Evolutionary conservation across 1,140 invertebrate species (phyloP).

Genomic region (Drosophila orosa): DNA sequence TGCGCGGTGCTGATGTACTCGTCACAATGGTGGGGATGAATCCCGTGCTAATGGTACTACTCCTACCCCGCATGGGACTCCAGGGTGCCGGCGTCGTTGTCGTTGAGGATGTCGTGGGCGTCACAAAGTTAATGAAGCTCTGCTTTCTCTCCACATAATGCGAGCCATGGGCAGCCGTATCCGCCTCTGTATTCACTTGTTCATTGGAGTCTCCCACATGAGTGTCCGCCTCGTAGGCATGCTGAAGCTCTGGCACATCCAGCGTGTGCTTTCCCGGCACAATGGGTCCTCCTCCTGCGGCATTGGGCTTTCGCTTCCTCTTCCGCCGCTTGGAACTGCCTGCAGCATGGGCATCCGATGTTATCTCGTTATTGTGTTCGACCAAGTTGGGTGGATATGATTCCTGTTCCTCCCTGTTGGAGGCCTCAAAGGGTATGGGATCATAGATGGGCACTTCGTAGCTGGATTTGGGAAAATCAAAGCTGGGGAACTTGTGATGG

Average conservation of each 20-base stretch:
- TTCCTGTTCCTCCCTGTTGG: conserved; percentile 70
- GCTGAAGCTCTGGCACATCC: conserved; percentile 72
- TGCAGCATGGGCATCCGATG: conserved; percentile 53
- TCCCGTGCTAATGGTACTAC: conserved; percentile 22
- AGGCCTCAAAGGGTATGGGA: conserved; percentile 76
- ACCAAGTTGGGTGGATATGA: conserved; percentile 64
- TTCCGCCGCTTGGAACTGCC: conserved; percentile 55
- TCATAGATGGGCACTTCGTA: conserved; percentile 83
- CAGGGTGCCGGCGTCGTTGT: conserved; percentile 54
- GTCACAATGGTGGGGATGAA: conserved; percentile 65
- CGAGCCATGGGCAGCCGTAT: conserved; percentile 59
- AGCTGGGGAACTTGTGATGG: conserved; percentile 71
- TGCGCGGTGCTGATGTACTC: conserved; percentile 32
- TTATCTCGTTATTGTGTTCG: conserved; percentile 36
- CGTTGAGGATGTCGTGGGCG: conserved; percentile 26
- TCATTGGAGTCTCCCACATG: conserved; percentile 39
- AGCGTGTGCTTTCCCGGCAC: conserved; percentile 70
- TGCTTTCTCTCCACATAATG: conserved; percentile 59
- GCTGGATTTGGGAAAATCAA: conserved; percentile 79
- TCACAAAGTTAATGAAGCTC: conserved; percentile 30
- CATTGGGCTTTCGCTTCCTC: conserved; percentile 56
- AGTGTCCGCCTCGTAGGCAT: conserved; percentile 68
- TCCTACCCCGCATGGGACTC: conserved; percentile 69
- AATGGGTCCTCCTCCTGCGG: neutral
- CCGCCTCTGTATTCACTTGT: conserved; percentile 50